Conservation (phyloP, 2,888 invertebrate species). For the Athalia rosae region DNA sequence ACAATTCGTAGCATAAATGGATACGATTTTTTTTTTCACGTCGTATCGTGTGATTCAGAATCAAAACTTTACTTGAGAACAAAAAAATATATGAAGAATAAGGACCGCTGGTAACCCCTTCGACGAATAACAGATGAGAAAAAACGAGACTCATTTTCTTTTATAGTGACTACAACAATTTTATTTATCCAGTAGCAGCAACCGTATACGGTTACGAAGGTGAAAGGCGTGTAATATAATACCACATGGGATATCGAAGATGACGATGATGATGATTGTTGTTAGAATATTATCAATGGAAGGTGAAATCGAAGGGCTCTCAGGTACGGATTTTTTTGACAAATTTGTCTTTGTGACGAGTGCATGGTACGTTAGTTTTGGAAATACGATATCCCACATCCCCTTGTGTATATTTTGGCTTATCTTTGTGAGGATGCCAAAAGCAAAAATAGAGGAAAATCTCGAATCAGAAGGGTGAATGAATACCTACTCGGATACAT, state of each 20-base stretch:
- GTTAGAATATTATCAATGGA: conserved; percentile 21
- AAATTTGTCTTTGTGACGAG: conserved; percentile 26
- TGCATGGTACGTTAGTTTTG: not conserved
- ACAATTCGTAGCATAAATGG: not conserved
- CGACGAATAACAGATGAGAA: too few species aligned
- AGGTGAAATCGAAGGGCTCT: conserved; percentile 36
- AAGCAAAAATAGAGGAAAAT: not conserved
- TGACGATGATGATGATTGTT: not conserved
- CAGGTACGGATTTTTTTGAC: conserved; percentile 20
- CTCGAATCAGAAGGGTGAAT: not conserved
- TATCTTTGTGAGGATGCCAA: too few species aligned
- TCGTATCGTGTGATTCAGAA: not conserved
- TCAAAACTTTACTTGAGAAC: too few species aligned
- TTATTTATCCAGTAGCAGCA: too few species aligned
- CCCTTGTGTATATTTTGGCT: not conserved
- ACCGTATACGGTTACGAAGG: too few species aligned
- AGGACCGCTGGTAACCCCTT: too few species aligned
- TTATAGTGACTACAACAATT: too few species aligned
- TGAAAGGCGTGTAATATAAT: too few species aligned
- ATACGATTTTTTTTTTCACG: not conserved
- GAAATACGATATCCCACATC: not conserved
- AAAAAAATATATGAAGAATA: too few species aligned
- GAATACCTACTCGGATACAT: not conserved
- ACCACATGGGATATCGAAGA: too few species aligned
- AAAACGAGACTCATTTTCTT: too few species aligned